Evolutionary conservation across 1,140 invertebrate genomes (phyloP).

Genomic region (Homarus americanus): DNA sequence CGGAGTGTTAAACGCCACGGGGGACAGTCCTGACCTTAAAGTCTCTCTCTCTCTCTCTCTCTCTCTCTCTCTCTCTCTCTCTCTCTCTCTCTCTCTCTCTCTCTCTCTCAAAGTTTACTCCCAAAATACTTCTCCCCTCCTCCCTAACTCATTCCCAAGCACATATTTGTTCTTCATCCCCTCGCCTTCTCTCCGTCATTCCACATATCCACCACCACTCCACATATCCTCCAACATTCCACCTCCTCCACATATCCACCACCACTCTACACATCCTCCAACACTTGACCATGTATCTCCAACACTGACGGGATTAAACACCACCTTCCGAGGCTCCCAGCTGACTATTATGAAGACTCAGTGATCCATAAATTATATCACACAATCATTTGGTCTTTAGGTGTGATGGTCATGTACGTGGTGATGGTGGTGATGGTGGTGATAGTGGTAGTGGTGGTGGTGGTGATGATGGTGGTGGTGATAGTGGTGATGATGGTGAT

Average conservation of each 20-base stretch:
- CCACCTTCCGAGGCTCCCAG: too few species aligned
- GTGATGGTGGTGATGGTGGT: neutral
- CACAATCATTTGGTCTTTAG: neutral
- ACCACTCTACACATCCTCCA: too few species aligned
- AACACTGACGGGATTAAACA: too few species aligned
- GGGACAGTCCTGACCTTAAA: neutral
- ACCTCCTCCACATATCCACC: neutral
- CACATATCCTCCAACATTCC: neutral
- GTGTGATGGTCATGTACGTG: neutral
- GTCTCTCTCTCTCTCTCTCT: neutral
- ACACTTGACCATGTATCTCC: too few species aligned
- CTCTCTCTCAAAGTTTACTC: neutral
- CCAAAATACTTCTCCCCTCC: neutral
- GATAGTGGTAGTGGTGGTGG: neutral
- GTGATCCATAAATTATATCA: too few species aligned
- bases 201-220: neutral
- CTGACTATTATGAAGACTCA: too few species aligned
- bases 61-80: neutral
- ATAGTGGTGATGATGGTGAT: neutral
- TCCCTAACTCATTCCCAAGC: neutral
- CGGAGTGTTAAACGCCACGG: neutral
- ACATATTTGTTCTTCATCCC: neutral
- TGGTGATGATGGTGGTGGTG: neutral
- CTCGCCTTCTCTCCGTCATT: neutral
- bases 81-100: constrained; percentile 20